Conservation (phyloP, 2,797 vertebrate genomes). For the Smutsia gigantea region DNA sequence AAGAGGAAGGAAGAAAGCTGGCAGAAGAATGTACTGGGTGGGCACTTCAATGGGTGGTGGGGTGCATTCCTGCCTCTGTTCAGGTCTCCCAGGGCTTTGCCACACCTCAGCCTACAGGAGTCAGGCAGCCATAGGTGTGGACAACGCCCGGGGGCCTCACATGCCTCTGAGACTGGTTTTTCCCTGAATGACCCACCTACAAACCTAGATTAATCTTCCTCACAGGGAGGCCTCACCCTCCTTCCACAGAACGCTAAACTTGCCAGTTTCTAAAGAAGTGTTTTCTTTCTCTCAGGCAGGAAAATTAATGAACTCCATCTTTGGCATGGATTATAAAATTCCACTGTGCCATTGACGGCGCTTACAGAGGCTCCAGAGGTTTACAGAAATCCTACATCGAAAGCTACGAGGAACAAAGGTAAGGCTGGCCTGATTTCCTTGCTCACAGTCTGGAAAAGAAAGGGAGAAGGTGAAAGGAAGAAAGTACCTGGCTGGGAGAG, state of each 20-base stretch:
- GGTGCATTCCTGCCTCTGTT: background rate
- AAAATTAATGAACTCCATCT: constrained; percentile 55
- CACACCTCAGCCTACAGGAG: background rate
- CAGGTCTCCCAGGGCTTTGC: background rate
- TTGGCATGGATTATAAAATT: constrained; percentile 63
- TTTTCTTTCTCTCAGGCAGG: constrained; percentile 61
- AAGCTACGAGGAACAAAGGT: background rate
- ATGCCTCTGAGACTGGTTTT: background rate
- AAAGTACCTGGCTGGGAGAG: constrained; percentile 30
- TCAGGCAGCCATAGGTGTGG: background rate
- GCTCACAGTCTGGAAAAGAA: background rate
- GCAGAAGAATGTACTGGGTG: background rate
- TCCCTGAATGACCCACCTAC: constrained; percentile 13
- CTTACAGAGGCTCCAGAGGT: background rate
- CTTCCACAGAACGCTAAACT: constrained; percentile 9
- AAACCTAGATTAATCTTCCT: constrained; percentile 53
- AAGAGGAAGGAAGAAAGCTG: background rate
- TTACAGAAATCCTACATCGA: background rate
- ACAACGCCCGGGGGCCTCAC: background rate
- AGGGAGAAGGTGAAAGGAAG: background rate
- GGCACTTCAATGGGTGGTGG: background rate
- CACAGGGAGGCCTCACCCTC: background rate
- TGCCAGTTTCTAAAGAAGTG: constrained; percentile 45
- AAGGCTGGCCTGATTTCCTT: background rate
- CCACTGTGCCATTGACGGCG: background rate